phyloP scores from a whole-genome alignment of 2,797 vertebrate species.

The Eutrigla gurnardus region DNA sequence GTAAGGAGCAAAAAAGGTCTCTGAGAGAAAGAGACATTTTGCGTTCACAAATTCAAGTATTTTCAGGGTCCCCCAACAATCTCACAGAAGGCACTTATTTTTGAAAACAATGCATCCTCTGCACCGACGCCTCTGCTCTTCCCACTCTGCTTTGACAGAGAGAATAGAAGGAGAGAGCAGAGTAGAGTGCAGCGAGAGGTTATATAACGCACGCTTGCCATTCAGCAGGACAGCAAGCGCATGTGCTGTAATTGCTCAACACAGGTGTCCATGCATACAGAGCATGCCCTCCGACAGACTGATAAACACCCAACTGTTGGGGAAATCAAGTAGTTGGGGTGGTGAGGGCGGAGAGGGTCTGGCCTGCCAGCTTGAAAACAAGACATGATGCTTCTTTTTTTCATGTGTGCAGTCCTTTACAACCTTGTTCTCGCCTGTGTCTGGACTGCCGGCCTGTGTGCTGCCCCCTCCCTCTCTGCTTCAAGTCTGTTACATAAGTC shows the following conservation, averaged over 20 bases:
- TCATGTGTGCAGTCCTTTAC: conserved; percentile 8
- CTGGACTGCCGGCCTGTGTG: background rate
- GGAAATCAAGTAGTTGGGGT: conserved; percentile 38
- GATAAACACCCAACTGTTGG: conserved; percentile 15
- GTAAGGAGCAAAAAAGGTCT: conserved; percentile 46
- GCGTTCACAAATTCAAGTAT: conserved; percentile 80
- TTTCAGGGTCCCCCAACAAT: conserved; percentile 74
- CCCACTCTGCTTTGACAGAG: conserved; percentile 24
- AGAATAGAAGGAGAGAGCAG: conserved; percentile 16
- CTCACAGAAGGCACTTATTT: conserved; percentile 83
- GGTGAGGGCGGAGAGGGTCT: conserved; percentile 10
- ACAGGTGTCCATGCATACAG: conserved; percentile 19
- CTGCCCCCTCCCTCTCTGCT: conserved; percentile 7
- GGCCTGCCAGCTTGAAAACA: conserved; percentile 13
- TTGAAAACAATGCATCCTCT: conserved; percentile 4
- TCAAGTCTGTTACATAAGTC: conserved; percentile 51
- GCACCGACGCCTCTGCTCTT: no score
- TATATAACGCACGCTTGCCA: conserved; percentile 48
- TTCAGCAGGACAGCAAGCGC: conserved; percentile 15
- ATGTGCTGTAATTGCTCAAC: background rate
- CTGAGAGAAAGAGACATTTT: conserved; percentile 35
- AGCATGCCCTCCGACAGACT: conserved; percentile 22
- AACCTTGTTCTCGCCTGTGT: background rate
- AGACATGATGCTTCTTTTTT: background rate
- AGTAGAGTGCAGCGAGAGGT: conserved; percentile 29